These are phyloP conservation scores for Sebastes hopkinsi DNA, from an alignment of 2,797 vertebrate species.

Conservation along the genomic window DNA sequence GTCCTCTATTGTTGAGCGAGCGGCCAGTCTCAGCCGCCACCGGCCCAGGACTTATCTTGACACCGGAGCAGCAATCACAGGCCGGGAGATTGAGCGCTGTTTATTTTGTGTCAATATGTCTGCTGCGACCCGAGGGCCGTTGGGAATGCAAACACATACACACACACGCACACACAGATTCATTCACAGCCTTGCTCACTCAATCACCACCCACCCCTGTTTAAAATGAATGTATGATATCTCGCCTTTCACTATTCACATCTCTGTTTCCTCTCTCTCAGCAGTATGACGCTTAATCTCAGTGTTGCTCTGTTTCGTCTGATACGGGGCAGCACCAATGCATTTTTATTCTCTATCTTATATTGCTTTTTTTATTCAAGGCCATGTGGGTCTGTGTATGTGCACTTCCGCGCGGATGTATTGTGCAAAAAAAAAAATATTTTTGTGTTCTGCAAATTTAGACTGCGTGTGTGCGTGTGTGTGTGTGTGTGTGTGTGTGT, in stretches of 20 bases:
- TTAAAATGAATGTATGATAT: slow-evolving; percentile 85
- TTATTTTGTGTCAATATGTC: slow-evolving; percentile 83
- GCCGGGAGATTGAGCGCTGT: slow-evolving; percentile 78
- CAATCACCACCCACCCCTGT: slow-evolving; percentile 73
- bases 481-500: neutral
- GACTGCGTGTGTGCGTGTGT: neutral
- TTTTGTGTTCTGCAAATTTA: slow-evolving; percentile 27
- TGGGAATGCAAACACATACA: slow-evolving; percentile 33
- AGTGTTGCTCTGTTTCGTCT: slow-evolving; percentile 68
- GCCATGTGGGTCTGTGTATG: slow-evolving; percentile 16
- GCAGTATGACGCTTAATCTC: slow-evolving; percentile 71
- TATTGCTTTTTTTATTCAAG: slow-evolving; percentile 74
- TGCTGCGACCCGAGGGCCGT: slow-evolving; percentile 66
- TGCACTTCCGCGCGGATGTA: neutral
- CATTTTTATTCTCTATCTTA: slow-evolving; percentile 78
- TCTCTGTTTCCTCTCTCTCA: slow-evolving; percentile 69
- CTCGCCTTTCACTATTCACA: slow-evolving; percentile 75
- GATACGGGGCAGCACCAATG: slow-evolving; percentile 73
- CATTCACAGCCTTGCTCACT: slow-evolving; percentile 63
- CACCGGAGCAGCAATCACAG: slow-evolving; percentile 80
- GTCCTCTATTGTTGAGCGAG: slow-evolving; percentile 55
- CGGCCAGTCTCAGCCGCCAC: slow-evolving; percentile 64
- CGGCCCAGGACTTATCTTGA: slow-evolving; percentile 81
- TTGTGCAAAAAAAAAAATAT: neutral
- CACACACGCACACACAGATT: slow-evolving; percentile 15